Evolutionary conservation across 1,140 invertebrate genomes (phyloP).

Genomic region (Spodoptera frugiperda): DNA sequence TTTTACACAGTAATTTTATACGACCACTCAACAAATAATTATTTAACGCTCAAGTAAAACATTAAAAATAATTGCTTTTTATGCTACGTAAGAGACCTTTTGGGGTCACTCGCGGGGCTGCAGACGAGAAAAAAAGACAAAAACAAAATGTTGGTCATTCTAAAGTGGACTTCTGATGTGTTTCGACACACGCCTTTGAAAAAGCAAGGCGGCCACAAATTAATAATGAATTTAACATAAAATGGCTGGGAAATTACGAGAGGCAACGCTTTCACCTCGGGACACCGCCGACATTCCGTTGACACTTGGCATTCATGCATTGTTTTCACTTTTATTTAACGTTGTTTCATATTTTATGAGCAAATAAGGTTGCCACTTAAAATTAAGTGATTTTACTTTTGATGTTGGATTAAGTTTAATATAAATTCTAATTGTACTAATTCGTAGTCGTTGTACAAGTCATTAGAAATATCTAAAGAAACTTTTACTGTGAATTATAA

Average conservation of each 20-base stretch:
- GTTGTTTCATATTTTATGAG: constrained; percentile 7
- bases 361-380: neutral
- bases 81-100: neutral
- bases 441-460: too few relatives aligned
- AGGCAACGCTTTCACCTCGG: constrained; percentile 23
- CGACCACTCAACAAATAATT: neutral
- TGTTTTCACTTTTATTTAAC: constrained; percentile 31
- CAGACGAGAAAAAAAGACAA: neutral
- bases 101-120: neutral
- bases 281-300: constrained; percentile 28
- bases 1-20: neutral
- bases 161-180: constrained; percentile 9
- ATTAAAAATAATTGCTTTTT: constrained; percentile 21
- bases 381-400: neutral
- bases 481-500: too few relatives aligned
- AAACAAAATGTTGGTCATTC: constrained; percentile 16
- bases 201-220: constrained; percentile 14
- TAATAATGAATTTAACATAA: constrained; percentile 33
- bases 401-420: neutral
- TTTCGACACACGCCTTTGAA: constrained; percentile 6
- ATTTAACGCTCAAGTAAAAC: neutral
- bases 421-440: too few relatives aligned
- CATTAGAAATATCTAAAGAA: too few relatives aligned
- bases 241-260: constrained; percentile 17
- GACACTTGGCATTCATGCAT: constrained; percentile 19